These are phyloP conservation scores for Stictocephala bisonia DNA, from an alignment of 2,888 invertebrate species.

Conservation along the genomic window DNA sequence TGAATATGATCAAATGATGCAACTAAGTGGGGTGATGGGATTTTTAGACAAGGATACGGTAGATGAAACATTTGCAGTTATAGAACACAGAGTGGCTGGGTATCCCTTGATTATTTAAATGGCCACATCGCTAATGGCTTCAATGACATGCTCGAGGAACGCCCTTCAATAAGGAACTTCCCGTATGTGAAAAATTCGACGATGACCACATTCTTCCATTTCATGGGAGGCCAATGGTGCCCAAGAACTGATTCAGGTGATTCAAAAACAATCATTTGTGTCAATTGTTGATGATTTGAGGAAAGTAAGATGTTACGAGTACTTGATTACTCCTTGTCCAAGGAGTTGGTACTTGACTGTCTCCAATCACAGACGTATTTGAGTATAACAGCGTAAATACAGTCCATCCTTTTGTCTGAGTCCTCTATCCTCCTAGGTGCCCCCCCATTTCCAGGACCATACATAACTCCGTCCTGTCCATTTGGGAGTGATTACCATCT, in stretches of 20 bases:
- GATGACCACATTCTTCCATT: background rate
- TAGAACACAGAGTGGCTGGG: background rate
- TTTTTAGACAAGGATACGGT: background rate
- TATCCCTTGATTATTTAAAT: background rate
- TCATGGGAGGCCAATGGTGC: background rate
- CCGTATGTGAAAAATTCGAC: background rate
- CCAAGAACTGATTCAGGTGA: background rate
- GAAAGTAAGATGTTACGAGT: background rate
- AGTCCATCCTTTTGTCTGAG: too few species aligned
- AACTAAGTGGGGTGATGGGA: too few species aligned
- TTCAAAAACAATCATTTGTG: background rate
- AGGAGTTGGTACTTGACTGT: background rate
- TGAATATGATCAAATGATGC: too few species aligned
- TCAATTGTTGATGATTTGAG: background rate
- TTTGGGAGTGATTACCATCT: too few species aligned
- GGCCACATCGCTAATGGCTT: background rate
- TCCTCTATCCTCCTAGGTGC: too few species aligned
- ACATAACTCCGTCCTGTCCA: too few species aligned
- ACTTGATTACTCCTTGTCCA: background rate
- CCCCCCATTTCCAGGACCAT: too few species aligned
- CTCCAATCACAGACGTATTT: too few species aligned
- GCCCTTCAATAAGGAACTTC: background rate
- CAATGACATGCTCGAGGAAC: background rate
- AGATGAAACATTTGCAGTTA: background rate
- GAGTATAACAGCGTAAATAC: too few species aligned